Evolutionary conservation across 2,888 invertebrate genomes (phyloP), one percentile per base, ranked within the genome.

Genomic region (Dasypogon diadema): DNA sequence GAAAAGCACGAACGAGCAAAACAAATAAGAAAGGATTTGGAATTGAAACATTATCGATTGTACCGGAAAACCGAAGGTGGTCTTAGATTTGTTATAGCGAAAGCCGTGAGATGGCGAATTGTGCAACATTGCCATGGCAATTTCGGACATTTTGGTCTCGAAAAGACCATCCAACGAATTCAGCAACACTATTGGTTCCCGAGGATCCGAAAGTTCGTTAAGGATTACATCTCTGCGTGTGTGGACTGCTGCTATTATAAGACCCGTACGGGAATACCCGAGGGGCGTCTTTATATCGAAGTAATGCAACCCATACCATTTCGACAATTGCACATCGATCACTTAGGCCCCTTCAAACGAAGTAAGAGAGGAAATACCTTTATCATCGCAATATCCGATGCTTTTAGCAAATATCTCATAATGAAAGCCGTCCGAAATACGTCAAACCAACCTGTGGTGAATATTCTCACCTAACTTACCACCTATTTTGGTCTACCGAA

Each of bases 361-460:
- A 75, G 76, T 21, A 48, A 22, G 22, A 75, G 30, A 10, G 72
- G 77, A 1, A 77, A 77, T 42, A 21, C 26, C 14, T 75, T 60
- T 8, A 63, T 77, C 0, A n/a, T 77, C 8, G 77, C 54, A 3
- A 37, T 77, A 4, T 10, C 72, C 10, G 77, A 77, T 26, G 48
- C 77, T 2, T 77, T 77, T 4, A 77, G 63, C 42, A 77, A 77
- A 30, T 77, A 63, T 46, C 51, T 72, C 1, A 21, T 70, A 5
- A 2, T 72, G 1, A 75, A 51, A 54, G 75, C 75, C 12, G 77
- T 77, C 10, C 54, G 75, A 58, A 75, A 63, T 51, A 75, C 77
- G 0, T 56, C 54, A 12, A 14, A 54, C 1, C 24, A 30, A 2
- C 34, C 55, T 12, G 72, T 72, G 3, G 37, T 72, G 22, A 22